phyloP scores from a whole-genome alignment of 2,797 vertebrate species.

The Hozukius guyotensis region DNA sequence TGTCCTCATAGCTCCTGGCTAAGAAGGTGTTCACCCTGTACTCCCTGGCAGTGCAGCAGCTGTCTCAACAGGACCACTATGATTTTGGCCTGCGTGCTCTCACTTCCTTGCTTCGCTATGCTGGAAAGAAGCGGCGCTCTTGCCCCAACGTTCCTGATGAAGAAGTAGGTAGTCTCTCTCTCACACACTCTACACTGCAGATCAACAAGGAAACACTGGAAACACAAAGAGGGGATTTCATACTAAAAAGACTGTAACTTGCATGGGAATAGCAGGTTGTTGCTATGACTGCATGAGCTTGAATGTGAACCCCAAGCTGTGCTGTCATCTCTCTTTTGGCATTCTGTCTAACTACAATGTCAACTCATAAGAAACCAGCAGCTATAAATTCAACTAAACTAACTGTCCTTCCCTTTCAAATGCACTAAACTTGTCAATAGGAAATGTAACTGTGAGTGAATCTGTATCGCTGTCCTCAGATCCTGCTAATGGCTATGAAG shows the following conservation, averaged over 20 bases:
- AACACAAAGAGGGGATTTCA: not conserved
- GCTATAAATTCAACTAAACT: not conserved
- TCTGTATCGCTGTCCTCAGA: conserved; percentile 66
- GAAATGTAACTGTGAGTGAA: not conserved
- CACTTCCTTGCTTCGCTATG: conserved; percentile 90
- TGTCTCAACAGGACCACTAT: conserved; percentile 94
- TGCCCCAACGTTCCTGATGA: conserved; percentile 83
- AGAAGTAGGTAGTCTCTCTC: conserved; percentile 78
- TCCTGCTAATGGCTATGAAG: conserved; percentile 90
- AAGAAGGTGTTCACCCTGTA: conserved; percentile 93
- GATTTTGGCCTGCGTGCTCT: conserved; percentile 92
- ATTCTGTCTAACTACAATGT: not conserved
- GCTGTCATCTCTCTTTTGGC: not conserved
- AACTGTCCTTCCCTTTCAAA: not conserved
- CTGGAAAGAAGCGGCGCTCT: conserved; percentile 86
- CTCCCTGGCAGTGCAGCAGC: conserved; percentile 89
- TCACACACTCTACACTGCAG: not conserved
- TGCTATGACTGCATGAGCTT: conserved; percentile 4
- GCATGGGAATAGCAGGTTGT: not conserved
- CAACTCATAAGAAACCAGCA: not conserved
- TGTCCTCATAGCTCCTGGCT: conserved; percentile 82
- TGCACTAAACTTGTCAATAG: not conserved
- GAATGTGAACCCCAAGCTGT: not conserved
- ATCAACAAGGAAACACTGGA: not conserved
- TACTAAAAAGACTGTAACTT: not conserved